These are phyloP conservation scores for Drosophila lowei DNA, from an alignment of 1,140 invertebrate genomes.

Conservation along the genomic window DNA sequence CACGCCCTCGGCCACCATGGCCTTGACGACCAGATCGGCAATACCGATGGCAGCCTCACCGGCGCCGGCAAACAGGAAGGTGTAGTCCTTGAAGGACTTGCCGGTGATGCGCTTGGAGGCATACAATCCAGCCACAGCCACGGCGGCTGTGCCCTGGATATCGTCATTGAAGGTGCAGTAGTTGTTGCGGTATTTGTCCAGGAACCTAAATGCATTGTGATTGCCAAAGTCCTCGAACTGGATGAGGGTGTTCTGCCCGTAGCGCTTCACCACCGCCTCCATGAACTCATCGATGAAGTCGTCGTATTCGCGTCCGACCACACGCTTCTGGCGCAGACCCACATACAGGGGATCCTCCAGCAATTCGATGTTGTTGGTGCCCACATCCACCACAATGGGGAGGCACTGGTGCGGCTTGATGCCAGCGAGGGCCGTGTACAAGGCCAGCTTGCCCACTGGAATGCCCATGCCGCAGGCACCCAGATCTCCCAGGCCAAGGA, in stretches of 20 bases:
- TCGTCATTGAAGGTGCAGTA: slow-evolving; percentile 99
- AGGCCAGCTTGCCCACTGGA: slow-evolving; percentile 95
- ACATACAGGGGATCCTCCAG: slow-evolving; percentile 98
- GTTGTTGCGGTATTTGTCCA: slow-evolving; percentile 92
- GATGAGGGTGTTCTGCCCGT: slow-evolving; percentile 94
- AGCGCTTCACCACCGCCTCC: slow-evolving; percentile 95
- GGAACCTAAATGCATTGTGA: slow-evolving; percentile 94
- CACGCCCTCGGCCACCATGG: slow-evolving; percentile 93
- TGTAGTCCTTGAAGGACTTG: slow-evolving; percentile 91
- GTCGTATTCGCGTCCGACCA: slow-evolving; percentile 95
- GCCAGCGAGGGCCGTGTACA: slow-evolving; percentile 96
- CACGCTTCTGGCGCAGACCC: slow-evolving; percentile 93
- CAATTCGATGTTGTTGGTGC: slow-evolving; percentile 94
- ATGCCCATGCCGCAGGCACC: slow-evolving; percentile 96
- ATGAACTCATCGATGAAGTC: slow-evolving; percentile 99
- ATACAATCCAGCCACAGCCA: slow-evolving; percentile 94
- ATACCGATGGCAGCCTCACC: slow-evolving; percentile 96
- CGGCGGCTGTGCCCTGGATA: slow-evolving; percentile 97
- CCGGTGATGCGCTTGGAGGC: slow-evolving; percentile 92
- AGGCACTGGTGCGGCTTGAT: slow-evolving; percentile 97
- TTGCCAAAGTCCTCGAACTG: slow-evolving; percentile 99
- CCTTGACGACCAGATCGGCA: slow-evolving; percentile 92
- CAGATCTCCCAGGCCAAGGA: slow-evolving; percentile 96
- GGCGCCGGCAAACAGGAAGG: slow-evolving; percentile 95
- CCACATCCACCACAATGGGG: slow-evolving; percentile 96